Conservation (phyloP, 2,113 vertebrate species). For the Monopterus albus region DNA sequence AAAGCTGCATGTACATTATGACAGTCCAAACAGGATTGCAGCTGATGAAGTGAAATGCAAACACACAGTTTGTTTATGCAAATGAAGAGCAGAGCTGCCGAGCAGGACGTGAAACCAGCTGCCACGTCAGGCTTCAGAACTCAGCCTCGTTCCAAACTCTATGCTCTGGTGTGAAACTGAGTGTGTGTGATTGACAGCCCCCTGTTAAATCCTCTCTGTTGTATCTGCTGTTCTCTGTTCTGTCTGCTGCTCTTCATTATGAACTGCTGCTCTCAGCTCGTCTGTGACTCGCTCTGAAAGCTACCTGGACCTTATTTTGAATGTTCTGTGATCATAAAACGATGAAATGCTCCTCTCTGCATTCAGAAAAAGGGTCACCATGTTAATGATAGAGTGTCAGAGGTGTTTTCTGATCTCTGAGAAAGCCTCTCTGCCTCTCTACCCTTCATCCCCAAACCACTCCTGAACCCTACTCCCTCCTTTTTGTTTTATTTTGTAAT, state of each 20-base stretch:
- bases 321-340: slow-evolving; percentile 33
- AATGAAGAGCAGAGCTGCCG: slow-evolving; percentile 41
- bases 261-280: slow-evolving; percentile 53
- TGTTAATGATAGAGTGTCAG: slow-evolving; percentile 35
- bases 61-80: slow-evolving; percentile 60
- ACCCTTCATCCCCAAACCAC: slow-evolving; percentile 55
- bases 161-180: slow-evolving; percentile 34
- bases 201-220: slow-evolving; percentile 50
- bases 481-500: slow-evolving; percentile 29
- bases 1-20: slow-evolving; percentile 13
- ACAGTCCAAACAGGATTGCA: slow-evolving; percentile 37
- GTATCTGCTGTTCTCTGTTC: slow-evolving; percentile 57
- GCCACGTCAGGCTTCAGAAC: slow-evolving; percentile 40
- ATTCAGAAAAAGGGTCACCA: slow-evolving; percentile 30
- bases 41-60: slow-evolving; percentile 57
- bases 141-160: slow-evolving; percentile 17
- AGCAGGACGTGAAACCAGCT: slow-evolving; percentile 37
- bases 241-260: slow-evolving; percentile 62
- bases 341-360: slow-evolving; percentile 32
- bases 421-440: slow-evolving; percentile 63
- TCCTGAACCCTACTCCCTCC: slow-evolving; percentile 33
- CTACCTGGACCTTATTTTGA: slow-evolving; percentile 41
- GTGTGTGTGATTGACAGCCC: slow-evolving; percentile 25
- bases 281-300: slow-evolving; percentile 54
- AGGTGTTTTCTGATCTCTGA: slow-evolving; percentile 39